Evolutionary conservation across 1,140 invertebrate genomes (phyloP), one percentile per base, ranked within the genome.

Genomic region (Drosophila auraria): DNA sequence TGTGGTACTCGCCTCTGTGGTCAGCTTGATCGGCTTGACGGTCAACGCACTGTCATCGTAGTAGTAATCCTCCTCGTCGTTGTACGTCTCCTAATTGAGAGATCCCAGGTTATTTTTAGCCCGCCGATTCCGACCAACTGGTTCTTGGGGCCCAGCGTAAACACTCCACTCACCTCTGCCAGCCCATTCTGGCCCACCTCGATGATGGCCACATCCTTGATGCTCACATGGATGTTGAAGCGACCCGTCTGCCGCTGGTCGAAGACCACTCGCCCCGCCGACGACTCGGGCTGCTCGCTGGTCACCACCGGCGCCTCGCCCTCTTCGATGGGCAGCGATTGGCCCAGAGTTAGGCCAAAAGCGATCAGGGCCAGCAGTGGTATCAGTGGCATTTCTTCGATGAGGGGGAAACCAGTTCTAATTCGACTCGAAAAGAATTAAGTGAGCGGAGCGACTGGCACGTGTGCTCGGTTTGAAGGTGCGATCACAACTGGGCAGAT

Each of bases 191-290:
- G 93, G 20, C 95, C 77, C 40, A 97, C 83, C 36, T 96, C 96
- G 70, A 97, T 94, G 78, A 97, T 95, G 83, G 96, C 94, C 58
- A 97, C 93, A 93, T 97, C 96, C 93, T 97, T 97, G 56, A 97
- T 92, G 87, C 96, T 95, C 50, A 97, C 93, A 83, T 96, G 96
- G 47, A 97, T 95, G 93, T 97, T 97, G 73, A 96, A 94, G 66
- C 96, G 95, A 5, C 96, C 96, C 2, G 94, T 95, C 92, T 97
- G 96, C 38, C 95, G 95, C 90, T 97, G 96, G 93, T 97, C 96
- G 91, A 95, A 96, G 23, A 86, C 60, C 30, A 81, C 74, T 53
- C 74, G 71, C 80, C 58, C 70, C 9, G 23, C 50, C 33, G 20
- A 75, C 72, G 45, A 33, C 17, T 47, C 49, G 11, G 57, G 40